Conservation (phyloP, 2,797 vertebrate genomes). For the Anguilla marmorata region DNA sequence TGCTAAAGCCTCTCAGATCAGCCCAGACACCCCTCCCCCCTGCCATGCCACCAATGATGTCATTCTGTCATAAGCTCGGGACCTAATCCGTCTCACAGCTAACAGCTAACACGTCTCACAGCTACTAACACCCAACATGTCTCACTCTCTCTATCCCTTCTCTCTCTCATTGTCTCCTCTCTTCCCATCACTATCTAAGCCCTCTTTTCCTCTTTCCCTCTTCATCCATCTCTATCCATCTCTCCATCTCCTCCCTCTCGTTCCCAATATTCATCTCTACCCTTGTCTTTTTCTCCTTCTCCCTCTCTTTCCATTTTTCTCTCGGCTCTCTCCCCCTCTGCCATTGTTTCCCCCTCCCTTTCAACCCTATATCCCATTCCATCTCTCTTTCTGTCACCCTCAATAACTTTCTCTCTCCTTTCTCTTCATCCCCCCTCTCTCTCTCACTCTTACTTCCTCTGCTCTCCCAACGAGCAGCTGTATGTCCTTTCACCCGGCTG, state of each 20-base stretch:
- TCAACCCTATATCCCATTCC: not conserved
- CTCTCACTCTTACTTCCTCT: not conserved
- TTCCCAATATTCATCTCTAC: not conserved
- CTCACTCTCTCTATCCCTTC: not conserved
- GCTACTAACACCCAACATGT: not conserved
- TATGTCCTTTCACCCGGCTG: too few relatives aligned
- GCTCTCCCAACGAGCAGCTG: not conserved
- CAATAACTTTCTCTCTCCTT: not conserved
- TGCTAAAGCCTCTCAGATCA: not conserved
- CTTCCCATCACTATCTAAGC: not conserved
- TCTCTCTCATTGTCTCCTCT: constrained; percentile 9
- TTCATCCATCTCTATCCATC: not conserved
- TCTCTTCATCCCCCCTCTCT: not conserved
- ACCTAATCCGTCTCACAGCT: not conserved
- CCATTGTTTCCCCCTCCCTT: too few relatives aligned
- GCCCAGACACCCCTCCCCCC: not conserved
- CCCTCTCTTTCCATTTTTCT: not conserved
- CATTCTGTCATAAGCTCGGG: not conserved
- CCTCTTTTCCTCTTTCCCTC: constrained; percentile 34
- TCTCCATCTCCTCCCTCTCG: not conserved
- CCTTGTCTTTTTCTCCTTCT: constrained; percentile 31
- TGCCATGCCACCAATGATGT: not conserved
- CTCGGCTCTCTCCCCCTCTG: too few relatives aligned
- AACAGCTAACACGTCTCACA: not conserved
- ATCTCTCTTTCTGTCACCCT: not conserved